These are phyloP conservation scores for Scaptodrosophila lebanonensis DNA, from an alignment of 1,140 invertebrate genomes.

Conservation along the genomic window DNA sequence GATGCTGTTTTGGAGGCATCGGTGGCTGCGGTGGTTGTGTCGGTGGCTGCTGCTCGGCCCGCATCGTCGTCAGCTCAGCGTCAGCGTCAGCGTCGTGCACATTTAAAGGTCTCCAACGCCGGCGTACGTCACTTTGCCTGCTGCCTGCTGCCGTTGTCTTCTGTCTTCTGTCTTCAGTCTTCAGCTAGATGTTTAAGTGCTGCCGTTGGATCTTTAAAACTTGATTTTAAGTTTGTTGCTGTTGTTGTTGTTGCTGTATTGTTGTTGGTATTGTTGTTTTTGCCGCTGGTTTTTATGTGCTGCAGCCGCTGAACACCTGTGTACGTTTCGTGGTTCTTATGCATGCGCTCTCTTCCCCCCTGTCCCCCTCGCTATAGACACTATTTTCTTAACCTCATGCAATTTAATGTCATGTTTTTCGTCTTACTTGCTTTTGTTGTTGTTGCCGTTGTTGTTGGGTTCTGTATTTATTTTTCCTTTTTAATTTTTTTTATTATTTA, in stretches of 20 bases:
- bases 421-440: constrained; percentile 59
- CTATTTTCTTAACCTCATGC: constrained; percentile 65
- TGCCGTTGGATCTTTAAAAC: constrained; percentile 69
- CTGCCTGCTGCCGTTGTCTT: constrained; percentile 39
- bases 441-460: constrained; percentile 1
- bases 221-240: constrained; percentile 70
- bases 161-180: constrained; percentile 6
- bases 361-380: constrained; percentile 33
- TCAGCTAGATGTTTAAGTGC: too few relatives aligned
- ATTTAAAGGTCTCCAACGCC: constrained; percentile 56
- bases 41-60: constrained; percentile 39
- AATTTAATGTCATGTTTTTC: constrained; percentile 75
- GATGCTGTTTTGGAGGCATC: constrained; percentile 33
- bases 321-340: constrained; percentile 33
- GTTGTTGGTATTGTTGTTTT: constrained; percentile 22
- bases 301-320: constrained; percentile 69
- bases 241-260: constrained; percentile 17
- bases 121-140: constrained; percentile 5
- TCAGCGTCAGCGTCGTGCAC: constrained; percentile 12
- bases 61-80: constrained; percentile 25
- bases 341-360: constrained; percentile 25
- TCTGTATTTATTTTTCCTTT: constrained; percentile 28
- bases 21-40: not conserved
- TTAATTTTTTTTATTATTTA: constrained; percentile 64
- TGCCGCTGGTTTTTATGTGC: constrained; percentile 31